Evolutionary conservation across 2,797 vertebrate genomes (phyloP), one percentile per base, ranked within the genome.

Genomic region (Syngnathus rostellatus): DNA sequence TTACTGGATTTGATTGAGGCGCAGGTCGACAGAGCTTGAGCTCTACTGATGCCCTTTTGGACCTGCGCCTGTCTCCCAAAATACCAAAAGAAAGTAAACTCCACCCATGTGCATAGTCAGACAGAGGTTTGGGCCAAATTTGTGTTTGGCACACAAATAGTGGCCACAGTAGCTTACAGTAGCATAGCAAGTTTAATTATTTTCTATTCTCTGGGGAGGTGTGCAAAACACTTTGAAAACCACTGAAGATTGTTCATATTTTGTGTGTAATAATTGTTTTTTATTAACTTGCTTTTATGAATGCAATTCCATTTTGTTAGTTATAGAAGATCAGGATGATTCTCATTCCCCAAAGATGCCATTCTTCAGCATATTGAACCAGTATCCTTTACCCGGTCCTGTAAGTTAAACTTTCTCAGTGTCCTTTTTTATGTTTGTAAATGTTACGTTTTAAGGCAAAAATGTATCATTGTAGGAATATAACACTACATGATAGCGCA

Each of bases 291-390:
- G 23, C 6, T 62, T 23, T 5, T 43, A 43, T 23, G 14, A 62
- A 25, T 25, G 16, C 6, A 8, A 45, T 62, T 23, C 0, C 21
- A 8, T 3, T 62, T 62, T 62, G 41, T 45, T 77, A 11, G 69
- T 50, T 68, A 54, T 77, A 92, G 89, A 86, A 61, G 68, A 46
- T 11, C 17, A 65, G 51, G 78, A 85, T 66, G 55, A 38, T 58
- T 63, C 73, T 21, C 75, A 46, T 72, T 80, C 91, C 65, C 90
- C 88, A 66, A 85, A 81, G 23, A 87, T 90, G 1, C 66, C 74
- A 1, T 88, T 91, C 74, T 90, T 90, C 81, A 84, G 62, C 25
- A 76, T 67, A 70, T 40, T 90, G 70, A 84, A 63, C 68, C 76
- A 77, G 48, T 78, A 90, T 76, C 72, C 66, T 62, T 57, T 74